phyloP scores from a whole-genome alignment of 2,888 invertebrate species.

The Cryptosula pallasiana region DNA sequence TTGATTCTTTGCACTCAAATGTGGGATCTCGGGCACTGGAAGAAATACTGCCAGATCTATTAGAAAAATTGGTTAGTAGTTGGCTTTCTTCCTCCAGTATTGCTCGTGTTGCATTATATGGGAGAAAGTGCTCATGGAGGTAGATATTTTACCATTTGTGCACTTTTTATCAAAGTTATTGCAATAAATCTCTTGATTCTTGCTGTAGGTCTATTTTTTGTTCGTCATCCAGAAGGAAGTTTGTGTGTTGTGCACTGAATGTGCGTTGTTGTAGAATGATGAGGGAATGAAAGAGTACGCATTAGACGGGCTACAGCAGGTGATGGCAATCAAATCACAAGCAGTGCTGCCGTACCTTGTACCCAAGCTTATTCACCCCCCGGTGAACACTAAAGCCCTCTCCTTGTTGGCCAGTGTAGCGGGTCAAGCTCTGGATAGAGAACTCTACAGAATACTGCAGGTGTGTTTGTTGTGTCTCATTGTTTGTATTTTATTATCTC shows the following conservation, averaged over 20 bases:
- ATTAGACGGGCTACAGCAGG: constrained; percentile 89
- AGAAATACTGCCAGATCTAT: constrained; percentile 88
- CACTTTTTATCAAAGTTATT: too few species aligned
- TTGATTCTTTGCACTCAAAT: constrained; percentile 89
- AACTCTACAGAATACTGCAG: constrained; percentile 83
- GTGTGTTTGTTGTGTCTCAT: constrained; percentile 62
- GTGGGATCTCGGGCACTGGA: constrained; percentile 90
- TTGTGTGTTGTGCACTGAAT: too few species aligned
- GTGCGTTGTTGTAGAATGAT: constrained; percentile 68
- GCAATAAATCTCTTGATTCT: too few species aligned
- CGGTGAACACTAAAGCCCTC: constrained; percentile 86
- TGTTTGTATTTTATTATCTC: too few species aligned
- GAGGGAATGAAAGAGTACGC: constrained; percentile 77
- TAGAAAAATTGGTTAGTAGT: constrained; percentile 64
- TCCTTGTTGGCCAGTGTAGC: constrained; percentile 91
- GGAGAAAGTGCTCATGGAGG: too few species aligned
- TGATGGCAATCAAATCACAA: constrained; percentile 92
- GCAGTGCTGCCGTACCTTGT: constrained; percentile 93
- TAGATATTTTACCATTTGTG: too few species aligned
- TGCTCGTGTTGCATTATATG: too few species aligned
- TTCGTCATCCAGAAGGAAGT: too few species aligned
- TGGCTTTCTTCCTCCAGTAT: background rate
- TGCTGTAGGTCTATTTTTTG: too few species aligned
- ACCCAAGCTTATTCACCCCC: constrained; percentile 81
- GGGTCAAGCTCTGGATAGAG: constrained; percentile 83